Percentiles rank a stretch among this genome's conserved stretches.
Conservation (phyloP, 2,888 invertebrate species). For the Galeruca laticollis region DNA sequence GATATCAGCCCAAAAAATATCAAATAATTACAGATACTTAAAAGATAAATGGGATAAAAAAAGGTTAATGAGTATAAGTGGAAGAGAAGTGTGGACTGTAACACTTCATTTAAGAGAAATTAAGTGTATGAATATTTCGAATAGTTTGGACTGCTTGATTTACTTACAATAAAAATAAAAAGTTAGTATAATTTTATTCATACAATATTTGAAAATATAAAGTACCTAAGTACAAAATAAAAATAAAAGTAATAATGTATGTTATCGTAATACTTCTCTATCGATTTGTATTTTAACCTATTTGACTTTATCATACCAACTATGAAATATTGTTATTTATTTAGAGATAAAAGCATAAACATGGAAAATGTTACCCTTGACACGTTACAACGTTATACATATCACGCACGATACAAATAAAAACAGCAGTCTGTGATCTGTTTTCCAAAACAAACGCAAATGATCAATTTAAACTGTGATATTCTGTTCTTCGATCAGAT, state of each 20-base stretch:
- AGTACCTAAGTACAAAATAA: neutral
- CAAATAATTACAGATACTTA: no score
- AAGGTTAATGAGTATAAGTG: no score
- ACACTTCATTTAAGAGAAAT: no score
- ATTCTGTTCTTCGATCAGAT: conserved; percentile 30
- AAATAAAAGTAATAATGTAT: neutral
- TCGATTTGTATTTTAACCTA: neutral
- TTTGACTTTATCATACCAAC: neutral
- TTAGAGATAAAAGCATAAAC: conserved; percentile 1
- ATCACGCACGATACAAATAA: conserved; percentile 17
- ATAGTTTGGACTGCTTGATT: no score
- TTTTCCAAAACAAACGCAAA: conserved; percentile 21
- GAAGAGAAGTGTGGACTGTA: no score
- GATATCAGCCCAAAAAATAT: no score
- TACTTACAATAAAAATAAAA: no score
- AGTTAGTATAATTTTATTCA: no score
- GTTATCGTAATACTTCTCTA: neutral
- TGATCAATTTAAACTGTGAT: conserved; percentile 37
- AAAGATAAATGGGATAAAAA: no score
- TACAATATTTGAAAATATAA: neutral
- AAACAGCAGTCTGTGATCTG: conserved; percentile 21
- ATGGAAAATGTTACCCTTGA: conserved; percentile 7
- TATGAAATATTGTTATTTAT: conserved; percentile 6
- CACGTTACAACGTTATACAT: conserved; percentile 9
- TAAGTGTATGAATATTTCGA: no score